Evolutionary conservation across 2,113 vertebrate species (phyloP), one percentile per base, ranked within the genome.

Genomic region (Oryctolagus cuniculus): DNA sequence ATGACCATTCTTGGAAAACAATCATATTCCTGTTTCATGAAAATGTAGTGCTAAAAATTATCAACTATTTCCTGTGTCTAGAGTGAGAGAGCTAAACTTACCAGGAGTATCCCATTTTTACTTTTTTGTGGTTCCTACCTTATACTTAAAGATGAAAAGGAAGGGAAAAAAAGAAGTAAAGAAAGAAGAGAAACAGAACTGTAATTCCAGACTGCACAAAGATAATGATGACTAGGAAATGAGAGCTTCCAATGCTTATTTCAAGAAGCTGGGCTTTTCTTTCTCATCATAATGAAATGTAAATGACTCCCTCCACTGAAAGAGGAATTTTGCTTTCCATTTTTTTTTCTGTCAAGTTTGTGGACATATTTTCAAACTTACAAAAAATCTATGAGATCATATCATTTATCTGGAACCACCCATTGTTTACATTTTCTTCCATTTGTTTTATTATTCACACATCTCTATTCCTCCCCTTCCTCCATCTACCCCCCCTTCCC

Each of bases 1-100:
- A 96, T 70, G 24, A 12, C 51, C 81, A 70, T 93, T 89, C 38
- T 92, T 93, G 93, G 88, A 87, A 90, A 97, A 94, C 10, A 75
- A 83, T 12, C 55, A 44, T 94, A 73, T 80, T 89, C n/a, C 81
- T 67, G 3, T 84, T 93, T 93, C 53, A 73, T 93, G 67, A 93
- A 91, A 80, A 94, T 92, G 69, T 78, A 38, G 61, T 90, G 31
- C 51, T 66, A 84, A 95, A 73, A 67, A 15, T 83, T 87, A 78
- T 73, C 36, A 78, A 7, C 58, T 51, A 44, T 55, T 94, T 91
- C 81, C 87, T 89, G 89, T 77, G 27, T 55, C 55, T 66, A 79
- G 77, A 67, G 29, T 81, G 36, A 44, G 61, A 51, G 25, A 4
- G 31, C 25, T 95, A 44, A 74, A 72, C 51, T 74, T 66, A 63